Conservation (phyloP, 1,140 invertebrate species). For the Zaprionus camerounensis region DNA sequence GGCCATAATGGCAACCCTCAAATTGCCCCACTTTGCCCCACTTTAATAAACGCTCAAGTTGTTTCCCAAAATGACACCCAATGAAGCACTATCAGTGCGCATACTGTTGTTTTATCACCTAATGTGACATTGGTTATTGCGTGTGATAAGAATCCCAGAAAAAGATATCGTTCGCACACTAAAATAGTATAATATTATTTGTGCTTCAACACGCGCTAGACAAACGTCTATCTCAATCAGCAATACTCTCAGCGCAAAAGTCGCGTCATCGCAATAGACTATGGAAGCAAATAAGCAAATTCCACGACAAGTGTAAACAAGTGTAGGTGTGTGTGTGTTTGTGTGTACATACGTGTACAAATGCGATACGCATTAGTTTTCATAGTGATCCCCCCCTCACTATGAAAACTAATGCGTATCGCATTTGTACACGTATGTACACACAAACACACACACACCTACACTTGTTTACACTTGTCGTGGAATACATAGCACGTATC, state of each 20-base stretch:
- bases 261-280: constrained; percentile 12
- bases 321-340: too few species aligned
- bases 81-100: not conserved
- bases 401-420: constrained; percentile 23
- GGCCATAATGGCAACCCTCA: not conserved
- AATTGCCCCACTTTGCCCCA: not conserved
- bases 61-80: not conserved
- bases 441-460: too few species aligned
- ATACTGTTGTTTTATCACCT: not conserved
- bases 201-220: constrained; percentile 25
- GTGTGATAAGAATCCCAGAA: constrained; percentile 12
- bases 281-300: constrained; percentile 24
- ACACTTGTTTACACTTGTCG: not conserved
- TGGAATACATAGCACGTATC: constrained; percentile 18
- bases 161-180: not conserved
- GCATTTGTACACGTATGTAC: not conserved
- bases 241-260: not conserved
- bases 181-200: not conserved
- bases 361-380: too few species aligned
- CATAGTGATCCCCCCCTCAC: not conserved
- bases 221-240: not conserved
- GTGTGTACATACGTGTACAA: too few species aligned
- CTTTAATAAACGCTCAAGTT: constrained; percentile 5
- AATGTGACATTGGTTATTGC: constrained; percentile 5
- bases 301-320: too few species aligned